A percentile compares a stretch with the other conserved stretches of the same genome.
phyloP scores from a whole-genome alignment of 2,797 vertebrate species.

The Synaphobranchus kaupii region DNA sequence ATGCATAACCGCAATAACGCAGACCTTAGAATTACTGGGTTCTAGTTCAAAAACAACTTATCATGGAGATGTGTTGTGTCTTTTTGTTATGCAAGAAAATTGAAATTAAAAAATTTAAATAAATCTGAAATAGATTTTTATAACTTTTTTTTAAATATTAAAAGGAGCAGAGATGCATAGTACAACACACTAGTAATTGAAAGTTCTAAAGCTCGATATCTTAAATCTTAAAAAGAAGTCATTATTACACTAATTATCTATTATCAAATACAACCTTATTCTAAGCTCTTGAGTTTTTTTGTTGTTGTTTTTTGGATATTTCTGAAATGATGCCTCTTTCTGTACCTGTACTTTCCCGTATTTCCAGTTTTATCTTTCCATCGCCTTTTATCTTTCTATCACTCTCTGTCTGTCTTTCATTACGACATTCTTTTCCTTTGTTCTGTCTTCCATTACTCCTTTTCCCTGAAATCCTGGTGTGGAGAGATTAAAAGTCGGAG shows the following conservation, averaged over 20 bases:
- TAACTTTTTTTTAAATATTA: not conserved
- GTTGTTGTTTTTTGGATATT: not conserved
- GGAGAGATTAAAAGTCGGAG: slow-evolving; percentile 44
- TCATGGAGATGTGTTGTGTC: not conserved
- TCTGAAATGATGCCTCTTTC: not conserved
- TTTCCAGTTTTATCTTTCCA: not conserved
- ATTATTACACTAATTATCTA: not conserved
- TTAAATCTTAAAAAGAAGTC: not conserved
- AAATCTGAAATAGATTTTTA: no score
- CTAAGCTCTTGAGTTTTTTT: not conserved
- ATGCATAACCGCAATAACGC: not conserved
- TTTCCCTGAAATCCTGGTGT: not conserved
- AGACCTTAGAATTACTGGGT: not conserved
- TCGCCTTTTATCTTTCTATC: not conserved
- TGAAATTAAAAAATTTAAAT: no score
- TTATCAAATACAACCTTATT: not conserved
- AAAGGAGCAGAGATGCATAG: not conserved
- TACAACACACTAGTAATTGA: not conserved
- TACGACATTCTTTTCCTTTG: not conserved
- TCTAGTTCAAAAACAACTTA: no score
- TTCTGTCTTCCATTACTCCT: slow-evolving; percentile 8
- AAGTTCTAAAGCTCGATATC: not conserved
- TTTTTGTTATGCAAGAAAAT: no score
- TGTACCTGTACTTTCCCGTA: not conserved
- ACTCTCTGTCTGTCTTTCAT: not conserved